Evolutionary conservation across 2,113 vertebrate genomes (phyloP).

Genomic region (Symphodus melops): DNA sequence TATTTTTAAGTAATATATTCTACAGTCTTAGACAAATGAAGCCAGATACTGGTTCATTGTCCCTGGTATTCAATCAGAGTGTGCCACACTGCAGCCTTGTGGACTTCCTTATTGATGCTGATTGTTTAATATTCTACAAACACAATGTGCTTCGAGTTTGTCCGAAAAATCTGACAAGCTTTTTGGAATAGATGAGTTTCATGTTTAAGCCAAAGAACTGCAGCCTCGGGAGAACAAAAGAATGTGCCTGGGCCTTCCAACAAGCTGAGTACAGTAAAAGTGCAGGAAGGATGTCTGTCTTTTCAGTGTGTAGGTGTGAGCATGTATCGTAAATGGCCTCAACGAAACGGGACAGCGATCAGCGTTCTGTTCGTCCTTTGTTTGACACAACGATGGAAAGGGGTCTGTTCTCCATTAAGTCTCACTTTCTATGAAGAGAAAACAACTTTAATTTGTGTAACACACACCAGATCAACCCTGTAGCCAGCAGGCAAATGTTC

Average conservation of each 20-base stretch:
- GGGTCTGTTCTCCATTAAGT: constrained; percentile 37
- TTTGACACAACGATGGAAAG: constrained; percentile 35
- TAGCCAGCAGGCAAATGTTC: constrained; percentile 32
- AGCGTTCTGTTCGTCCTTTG: constrained; percentile 25
- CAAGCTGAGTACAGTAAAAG: constrained; percentile 58
- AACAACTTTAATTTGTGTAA: constrained; percentile 56
- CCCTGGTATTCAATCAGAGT: constrained; percentile 14
- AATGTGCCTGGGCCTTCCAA: constrained; percentile 49
- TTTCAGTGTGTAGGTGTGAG: background rate
- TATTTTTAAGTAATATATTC: constrained; percentile 14
- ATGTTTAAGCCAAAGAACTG: constrained; percentile 38
- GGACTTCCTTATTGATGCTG: constrained; percentile 13
- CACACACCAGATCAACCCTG: constrained; percentile 35
- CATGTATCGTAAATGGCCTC: background rate
- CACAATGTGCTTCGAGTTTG: constrained; percentile 11
- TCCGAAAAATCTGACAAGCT: constrained; percentile 10
- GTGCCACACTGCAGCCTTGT: constrained; percentile 1
- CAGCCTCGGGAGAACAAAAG: constrained; percentile 46
- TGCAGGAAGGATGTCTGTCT: constrained; percentile 13
- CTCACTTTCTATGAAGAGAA: constrained; percentile 22
- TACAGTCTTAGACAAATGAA: constrained; percentile 30
- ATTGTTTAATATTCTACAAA: constrained; percentile 44
- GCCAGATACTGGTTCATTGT: constrained; percentile 41
- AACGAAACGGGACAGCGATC: background rate
- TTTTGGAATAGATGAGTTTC: constrained; percentile 28